phyloP scores from a whole-genome alignment of 2,888 invertebrate species.

The Chaetogeoica ovagalla region DNA sequence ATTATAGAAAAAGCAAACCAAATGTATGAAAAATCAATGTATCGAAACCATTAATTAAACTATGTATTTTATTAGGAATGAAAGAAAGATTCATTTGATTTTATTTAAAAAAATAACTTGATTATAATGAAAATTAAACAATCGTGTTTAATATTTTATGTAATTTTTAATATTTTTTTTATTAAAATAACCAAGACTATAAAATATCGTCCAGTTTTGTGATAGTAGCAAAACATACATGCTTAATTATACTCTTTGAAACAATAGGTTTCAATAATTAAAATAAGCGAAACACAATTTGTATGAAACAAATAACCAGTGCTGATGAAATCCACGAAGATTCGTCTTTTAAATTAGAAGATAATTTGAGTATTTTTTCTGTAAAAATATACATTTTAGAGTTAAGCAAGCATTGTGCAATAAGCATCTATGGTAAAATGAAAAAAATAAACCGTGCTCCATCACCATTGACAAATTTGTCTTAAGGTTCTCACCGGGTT shows the following conservation, averaged over 20 bases:
- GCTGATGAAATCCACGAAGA: background rate
- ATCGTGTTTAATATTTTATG: too few species aligned
- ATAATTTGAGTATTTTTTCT: slow-evolving; percentile 1
- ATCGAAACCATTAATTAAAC: too few species aligned
- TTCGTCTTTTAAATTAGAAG: background rate
- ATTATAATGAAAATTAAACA: too few species aligned
- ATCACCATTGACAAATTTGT: slow-evolving; percentile 23
- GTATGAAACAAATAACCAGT: slow-evolving; percentile 21
- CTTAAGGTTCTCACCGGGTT: slow-evolving; percentile 36
- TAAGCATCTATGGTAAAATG: slow-evolving; percentile 17
- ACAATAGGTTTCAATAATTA: slow-evolving; percentile 1
- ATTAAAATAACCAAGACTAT: background rate
- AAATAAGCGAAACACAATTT: slow-evolving; percentile 23
- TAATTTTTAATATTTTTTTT: too few species aligned
- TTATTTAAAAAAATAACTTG: too few species aligned
- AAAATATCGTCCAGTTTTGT: background rate
- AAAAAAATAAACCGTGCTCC: slow-evolving; percentile 1
- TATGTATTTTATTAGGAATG: too few species aligned
- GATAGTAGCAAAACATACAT: slow-evolving; percentile 7
- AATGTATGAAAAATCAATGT: too few species aligned
- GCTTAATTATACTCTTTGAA: slow-evolving; percentile 6
- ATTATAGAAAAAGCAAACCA: too few species aligned
- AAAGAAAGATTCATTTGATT: too few species aligned
- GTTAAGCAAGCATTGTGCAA: slow-evolving; percentile 27
- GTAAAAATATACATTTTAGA: slow-evolving; percentile 20